Base-by-base conservation (phyloP, 2,113 vertebrate species). In the Seriola quinqueradiata region DNA sequence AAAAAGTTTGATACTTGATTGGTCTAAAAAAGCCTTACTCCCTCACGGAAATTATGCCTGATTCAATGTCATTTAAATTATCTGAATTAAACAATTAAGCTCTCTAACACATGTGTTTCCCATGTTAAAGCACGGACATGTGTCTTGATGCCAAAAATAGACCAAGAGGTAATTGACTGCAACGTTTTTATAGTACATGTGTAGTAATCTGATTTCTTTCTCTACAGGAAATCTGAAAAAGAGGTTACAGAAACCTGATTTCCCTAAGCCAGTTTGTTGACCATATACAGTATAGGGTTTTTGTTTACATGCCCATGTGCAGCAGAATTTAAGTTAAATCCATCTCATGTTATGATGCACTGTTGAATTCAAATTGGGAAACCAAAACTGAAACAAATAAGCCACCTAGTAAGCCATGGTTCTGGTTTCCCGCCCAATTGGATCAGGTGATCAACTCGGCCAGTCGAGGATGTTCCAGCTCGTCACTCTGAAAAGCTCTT, bases 1-100 rank as follows among this genome's bases (percentile, higher is more conserved):
- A 65, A 17, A 59, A 58, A 3, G 60, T 59, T 34, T 55, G 28
- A 65, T 70, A 25, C 60, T 38, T 60, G 44, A 66, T 66, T 70
- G 19, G 40, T 16, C n/a, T 25, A n/a, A 61, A 11, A 59, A 60
- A 44, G 50, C 28, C 32, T 17, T 28, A 5, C 42, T 19, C 13
- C 23, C 52, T 54, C 13, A 48, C 21, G 21, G 34, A 25, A 67
- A 59, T 46, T 21, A 54, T 1, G 17, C 3, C 21, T 70, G 25
- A 66, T 52, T 75, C 50, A 58, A 74, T 50, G 7, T 23, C 4
- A 74, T 69, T 40, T 50, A 38, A 68, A 63, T 68, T 0, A 52
- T 5, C 13, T 19, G 5, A 70, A 64, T 50, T 1, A 34, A 36
- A 66, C 3, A 66, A 57, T 44, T 28, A 32, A 42, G 23, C 16